A percentile compares a stretch with the other conserved stretches of the same genome.
Conservation (phyloP, 2,888 invertebrate genomes). For the Arrhopalites spinosus region DNA sequence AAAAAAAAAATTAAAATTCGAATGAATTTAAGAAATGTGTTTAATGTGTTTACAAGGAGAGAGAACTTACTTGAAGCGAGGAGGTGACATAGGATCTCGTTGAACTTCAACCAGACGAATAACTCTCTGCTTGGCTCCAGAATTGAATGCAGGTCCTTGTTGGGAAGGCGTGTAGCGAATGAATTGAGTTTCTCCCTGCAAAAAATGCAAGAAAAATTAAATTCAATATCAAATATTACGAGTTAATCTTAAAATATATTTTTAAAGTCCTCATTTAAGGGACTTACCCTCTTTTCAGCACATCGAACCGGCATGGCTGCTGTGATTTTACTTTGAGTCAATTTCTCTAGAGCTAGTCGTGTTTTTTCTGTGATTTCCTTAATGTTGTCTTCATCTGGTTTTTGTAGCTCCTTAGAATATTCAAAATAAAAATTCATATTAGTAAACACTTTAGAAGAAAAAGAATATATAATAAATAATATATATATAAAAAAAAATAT, state of each 20-base stretch:
- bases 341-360: constrained; percentile 80
- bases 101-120: constrained; percentile 94
- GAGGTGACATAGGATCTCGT: constrained; percentile 98
- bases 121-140: constrained; percentile 96
- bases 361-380: constrained; percentile 90
- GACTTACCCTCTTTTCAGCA: constrained; percentile 78
- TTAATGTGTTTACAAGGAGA: background rate
- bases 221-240: background rate
- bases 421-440: background rate
- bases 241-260: background rate
- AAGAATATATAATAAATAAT: background rate
- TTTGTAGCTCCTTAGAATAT: constrained; percentile 66
- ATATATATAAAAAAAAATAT: background rate
- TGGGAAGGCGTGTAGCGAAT: constrained; percentile 98
- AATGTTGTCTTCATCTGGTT: constrained; percentile 84
- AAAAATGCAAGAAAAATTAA: constrained; percentile 16
- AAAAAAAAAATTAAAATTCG: background rate
- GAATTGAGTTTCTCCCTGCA: constrained; percentile 87
- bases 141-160: constrained; percentile 91
- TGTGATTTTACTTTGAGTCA: constrained; percentile 87
- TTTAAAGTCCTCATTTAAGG: background rate
- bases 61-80: constrained; percentile 74
- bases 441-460: background rate
- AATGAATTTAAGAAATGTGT: background rate
- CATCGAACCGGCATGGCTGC: constrained; percentile 96